phyloP scores from a whole-genome alignment of 2,113 vertebrate species.

The Tachuris rubrigastra region DNA sequence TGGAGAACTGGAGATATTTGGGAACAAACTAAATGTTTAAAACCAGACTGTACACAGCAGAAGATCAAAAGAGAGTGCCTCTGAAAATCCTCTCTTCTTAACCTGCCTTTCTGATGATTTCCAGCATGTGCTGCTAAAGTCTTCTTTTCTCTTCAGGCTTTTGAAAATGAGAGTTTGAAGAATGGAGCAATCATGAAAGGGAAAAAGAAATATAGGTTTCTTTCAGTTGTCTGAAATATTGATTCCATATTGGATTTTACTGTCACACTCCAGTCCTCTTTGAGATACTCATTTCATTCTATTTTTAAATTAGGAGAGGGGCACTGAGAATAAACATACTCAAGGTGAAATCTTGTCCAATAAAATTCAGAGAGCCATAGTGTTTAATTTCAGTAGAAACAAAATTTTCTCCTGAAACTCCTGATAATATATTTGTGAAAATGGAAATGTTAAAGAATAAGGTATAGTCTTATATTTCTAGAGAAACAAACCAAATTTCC shows the following conservation, averaged over 20 bases:
- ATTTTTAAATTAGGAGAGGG: not conserved
- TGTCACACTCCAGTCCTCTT: not conserved
- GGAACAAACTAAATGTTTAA: not conserved
- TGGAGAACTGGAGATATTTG: not conserved
- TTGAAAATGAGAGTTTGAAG: not conserved
- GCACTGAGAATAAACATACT: not conserved
- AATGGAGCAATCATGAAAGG: not conserved
- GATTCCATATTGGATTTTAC: not conserved
- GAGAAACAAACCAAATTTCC: not conserved
- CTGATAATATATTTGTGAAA: not conserved
- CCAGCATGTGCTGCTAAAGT: not conserved
- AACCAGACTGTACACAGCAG: not conserved
- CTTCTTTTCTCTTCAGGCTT: not conserved
- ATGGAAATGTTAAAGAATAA: not conserved
- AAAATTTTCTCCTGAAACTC: not conserved
- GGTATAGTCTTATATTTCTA: not conserved
- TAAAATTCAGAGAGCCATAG: not conserved
- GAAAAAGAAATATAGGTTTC: not conserved
- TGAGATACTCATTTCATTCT: not conserved
- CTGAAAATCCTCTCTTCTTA: not conserved
- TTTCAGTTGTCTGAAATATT: not conserved
- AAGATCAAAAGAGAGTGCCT: not conserved
- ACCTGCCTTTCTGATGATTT: not conserved
- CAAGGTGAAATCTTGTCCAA: not conserved
- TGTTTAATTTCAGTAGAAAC: not conserved